Evolutionary conservation across 2,797 vertebrate genomes (phyloP).

Genomic region (Poecilia picta): DNA sequence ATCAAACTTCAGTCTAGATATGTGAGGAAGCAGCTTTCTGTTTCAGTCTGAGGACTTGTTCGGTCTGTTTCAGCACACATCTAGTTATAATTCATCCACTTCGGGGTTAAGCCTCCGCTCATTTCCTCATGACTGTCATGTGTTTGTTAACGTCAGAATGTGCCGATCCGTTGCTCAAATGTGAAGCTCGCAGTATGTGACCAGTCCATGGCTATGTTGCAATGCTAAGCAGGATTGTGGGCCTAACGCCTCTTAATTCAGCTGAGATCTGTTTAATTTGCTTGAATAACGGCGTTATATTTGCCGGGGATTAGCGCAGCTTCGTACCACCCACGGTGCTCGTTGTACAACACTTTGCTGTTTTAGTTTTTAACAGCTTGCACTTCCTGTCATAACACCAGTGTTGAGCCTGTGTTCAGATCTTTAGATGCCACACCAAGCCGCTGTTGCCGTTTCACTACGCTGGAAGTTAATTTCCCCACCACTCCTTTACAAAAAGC

Average conservation of each 20-base stretch:
- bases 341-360: constrained; percentile 47
- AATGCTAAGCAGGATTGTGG: constrained; percentile 54
- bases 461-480: constrained; percentile 7
- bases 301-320: constrained; percentile 60
- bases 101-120: constrained; percentile 15
- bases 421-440: neutral
- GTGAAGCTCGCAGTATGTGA: constrained; percentile 46
- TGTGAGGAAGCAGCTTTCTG: constrained; percentile 1
- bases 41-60: constrained; percentile 16
- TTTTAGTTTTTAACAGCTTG: constrained; percentile 34
- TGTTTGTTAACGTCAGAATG: constrained; percentile 27
- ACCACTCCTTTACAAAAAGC: constrained; percentile 1
- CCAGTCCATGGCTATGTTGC: constrained; percentile 31
- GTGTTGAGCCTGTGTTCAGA: neutral
- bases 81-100: constrained; percentile 16
- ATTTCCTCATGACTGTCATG: constrained; percentile 52
- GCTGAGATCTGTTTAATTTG: constrained; percentile 53
- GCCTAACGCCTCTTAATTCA: constrained; percentile 43
- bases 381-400: constrained; percentile 17
- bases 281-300: constrained; percentile 51
- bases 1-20: constrained; percentile 20
- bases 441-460: neutral
- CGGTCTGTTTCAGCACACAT: constrained; percentile 2
- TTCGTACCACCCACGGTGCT: constrained; percentile 38
- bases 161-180: constrained; percentile 28